Base-by-base conservation (phyloP, 2,113 vertebrate genomes). In the Tragelaphus scriptus region DNA sequence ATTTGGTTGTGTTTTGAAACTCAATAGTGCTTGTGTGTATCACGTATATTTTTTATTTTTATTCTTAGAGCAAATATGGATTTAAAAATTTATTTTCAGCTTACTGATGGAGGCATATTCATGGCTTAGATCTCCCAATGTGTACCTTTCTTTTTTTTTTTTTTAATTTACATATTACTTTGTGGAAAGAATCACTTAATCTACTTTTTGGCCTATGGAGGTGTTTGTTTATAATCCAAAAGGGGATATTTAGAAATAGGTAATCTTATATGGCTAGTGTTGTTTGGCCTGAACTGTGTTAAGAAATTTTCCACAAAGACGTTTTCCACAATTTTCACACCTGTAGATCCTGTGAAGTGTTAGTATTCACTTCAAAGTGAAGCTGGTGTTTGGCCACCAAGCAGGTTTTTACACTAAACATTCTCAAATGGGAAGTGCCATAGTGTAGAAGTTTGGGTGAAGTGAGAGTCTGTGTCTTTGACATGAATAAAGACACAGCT, bases 261-360 rank as follows among this genome's bases (percentile, higher is more conserved):
- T 94, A 36, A 90, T 96, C 86, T 59, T 92, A 61, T 93, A 56
- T 84, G 86, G 85, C 96, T 95, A 28, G 68, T 97, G 95, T 92
- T 96, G 86, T 97, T 98, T 98, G 96, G 90, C 97, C 71, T 97
- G 65, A 82, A 96, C 90, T 94, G 85, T 96, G 61, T 96, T 63
- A 21, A 61, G 86, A 79, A 91, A 79, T 89, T 98, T 98, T 97
- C 65, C 68, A 77, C 19, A 36, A 23, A 71, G 65, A 71, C 21
- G n/a, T 71, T 71, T 71, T 71, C 65, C 68, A 23, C 68, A 88
- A 0, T 95, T 90, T 94, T 92, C 85, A 90, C 85, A 94, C 58
- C n/a, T 88, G 61, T 25, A 61, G 53, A 81, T 81, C 55, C 59
- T 59, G 90, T 81, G 77, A 87, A 89, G 4, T 65, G 63, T 82